Evolutionary conservation across 2,888 invertebrate species (phyloP).

Genomic region (Dorcus hopei): DNA sequence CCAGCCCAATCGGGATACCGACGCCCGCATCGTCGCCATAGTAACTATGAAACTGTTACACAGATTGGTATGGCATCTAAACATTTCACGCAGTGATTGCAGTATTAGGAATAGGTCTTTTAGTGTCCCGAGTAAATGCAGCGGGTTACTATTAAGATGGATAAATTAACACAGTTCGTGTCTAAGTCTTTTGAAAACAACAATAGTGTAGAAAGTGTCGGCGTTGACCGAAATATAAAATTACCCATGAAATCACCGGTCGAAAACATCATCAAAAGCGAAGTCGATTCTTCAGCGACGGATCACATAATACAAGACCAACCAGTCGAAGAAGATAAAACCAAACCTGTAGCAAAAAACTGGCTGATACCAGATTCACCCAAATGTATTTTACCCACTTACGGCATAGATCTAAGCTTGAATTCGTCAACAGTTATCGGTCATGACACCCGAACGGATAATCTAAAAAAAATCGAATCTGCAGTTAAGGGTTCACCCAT

Average conservation of each 20-base stretch:
- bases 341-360: slow-evolving; percentile 42
- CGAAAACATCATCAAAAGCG: slow-evolving; percentile 35
- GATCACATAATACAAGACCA: slow-evolving; percentile 10
- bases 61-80: slow-evolving; percentile 40
- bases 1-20: slow-evolving; percentile 37
- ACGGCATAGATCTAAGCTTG: slow-evolving; percentile 41
- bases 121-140: slow-evolving; percentile 18
- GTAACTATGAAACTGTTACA: slow-evolving; percentile 32
- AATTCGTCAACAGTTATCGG: not conserved
- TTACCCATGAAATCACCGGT: slow-evolving; percentile 35
- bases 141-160: slow-evolving; percentile 55
- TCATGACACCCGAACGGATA: not conserved
- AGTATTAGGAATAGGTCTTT: slow-evolving; percentile 38
- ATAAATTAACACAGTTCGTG: slow-evolving; percentile 88
- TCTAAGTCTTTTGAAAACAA: slow-evolving; percentile 78
- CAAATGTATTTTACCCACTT: slow-evolving; percentile 31
- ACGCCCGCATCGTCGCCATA: slow-evolving; percentile 41
- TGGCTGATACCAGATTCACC: slow-evolving; percentile 47
- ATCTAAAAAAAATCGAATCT: not conserved
- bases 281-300: slow-evolving; percentile 28
- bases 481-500: slow-evolving; percentile 5
- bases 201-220: slow-evolving; percentile 39
- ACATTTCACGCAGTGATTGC: slow-evolving; percentile 45
- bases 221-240: slow-evolving; percentile 37
- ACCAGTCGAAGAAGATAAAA: slow-evolving; percentile 16